A percentile compares a stretch with the other conserved stretches of the same genome.
phyloP scores from a whole-genome alignment of 2,888 invertebrate species.

The Ophioninae sp. region DNA sequence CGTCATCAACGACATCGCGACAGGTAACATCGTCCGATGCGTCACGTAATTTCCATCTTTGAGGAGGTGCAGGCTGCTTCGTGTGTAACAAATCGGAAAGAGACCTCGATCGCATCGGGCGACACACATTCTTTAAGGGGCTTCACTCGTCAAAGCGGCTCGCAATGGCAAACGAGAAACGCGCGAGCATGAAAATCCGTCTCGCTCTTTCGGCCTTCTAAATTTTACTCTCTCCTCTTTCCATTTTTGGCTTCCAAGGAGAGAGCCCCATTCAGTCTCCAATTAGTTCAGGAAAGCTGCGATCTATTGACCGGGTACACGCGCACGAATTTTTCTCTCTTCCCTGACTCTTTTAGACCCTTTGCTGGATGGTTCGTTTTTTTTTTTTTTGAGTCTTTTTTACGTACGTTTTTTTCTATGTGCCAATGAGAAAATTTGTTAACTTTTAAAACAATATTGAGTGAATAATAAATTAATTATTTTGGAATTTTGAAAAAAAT shows the following conservation, averaged over 20 bases:
- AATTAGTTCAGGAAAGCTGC: conserved; percentile 75
- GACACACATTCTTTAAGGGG: conserved; percentile 54
- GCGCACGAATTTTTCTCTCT: conserved; percentile 33
- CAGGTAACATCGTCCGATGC: conserved; percentile 59
- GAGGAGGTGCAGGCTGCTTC: conserved; percentile 63
- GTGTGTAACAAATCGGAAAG: conserved; percentile 72
- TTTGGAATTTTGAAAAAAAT: no score
- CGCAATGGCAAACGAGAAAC: conserved; percentile 36
- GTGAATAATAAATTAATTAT: no score
- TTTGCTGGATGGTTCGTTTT: no score
- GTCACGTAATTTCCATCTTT: conserved; percentile 66
- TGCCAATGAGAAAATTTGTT: no score
- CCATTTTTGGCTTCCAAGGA: conserved; percentile 56
- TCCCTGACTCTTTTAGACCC: conserved; percentile 25
- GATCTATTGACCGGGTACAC: conserved; percentile 64
- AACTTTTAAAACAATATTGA: no score
- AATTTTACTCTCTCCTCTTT: conserved; percentile 22
- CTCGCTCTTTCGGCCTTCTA: conserved; percentile 43
- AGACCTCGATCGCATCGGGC: conserved; percentile 39
- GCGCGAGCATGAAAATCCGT: conserved; percentile 53
- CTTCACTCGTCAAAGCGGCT: conserved; percentile 48
- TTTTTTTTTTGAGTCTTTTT: no score
- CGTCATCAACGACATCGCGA: conserved; percentile 17
- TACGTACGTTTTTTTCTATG: no score
- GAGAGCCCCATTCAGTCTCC: conserved; percentile 68